Evolutionary conservation across 2,797 vertebrate species (phyloP).

Genomic region (Crossoptilon crossoptilon): DNA sequence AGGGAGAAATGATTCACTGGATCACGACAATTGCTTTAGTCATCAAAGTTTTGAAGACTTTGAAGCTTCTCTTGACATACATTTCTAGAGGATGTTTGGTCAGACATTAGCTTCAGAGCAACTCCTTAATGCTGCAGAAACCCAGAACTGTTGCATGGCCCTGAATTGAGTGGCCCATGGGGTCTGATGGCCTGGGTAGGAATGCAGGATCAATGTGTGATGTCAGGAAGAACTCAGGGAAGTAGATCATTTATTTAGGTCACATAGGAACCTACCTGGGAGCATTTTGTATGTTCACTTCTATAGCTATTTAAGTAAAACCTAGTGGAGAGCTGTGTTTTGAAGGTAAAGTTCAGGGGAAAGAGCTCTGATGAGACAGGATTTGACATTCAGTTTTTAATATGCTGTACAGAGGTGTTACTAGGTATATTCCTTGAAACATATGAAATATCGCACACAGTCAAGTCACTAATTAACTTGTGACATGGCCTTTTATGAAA

Average conservation of each 20-base stretch:
- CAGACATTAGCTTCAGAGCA: neutral
- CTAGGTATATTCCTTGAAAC: neutral
- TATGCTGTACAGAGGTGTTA: neutral
- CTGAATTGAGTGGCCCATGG: neutral
- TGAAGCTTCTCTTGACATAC: neutral
- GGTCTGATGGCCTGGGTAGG: neutral
- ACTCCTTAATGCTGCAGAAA: neutral
- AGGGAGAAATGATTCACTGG: neutral
- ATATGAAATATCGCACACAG: neutral
- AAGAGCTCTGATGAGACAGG: neutral
- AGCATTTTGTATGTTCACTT: neutral
- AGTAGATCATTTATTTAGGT: neutral
- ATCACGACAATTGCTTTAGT: neutral
- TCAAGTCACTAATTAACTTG: neutral
- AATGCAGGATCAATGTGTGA: neutral
- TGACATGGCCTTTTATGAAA: neutral
- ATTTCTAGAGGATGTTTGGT: neutral
- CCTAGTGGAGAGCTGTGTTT: neutral
- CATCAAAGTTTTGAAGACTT: neutral
- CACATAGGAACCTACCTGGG: neutral
- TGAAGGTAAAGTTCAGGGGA: neutral
- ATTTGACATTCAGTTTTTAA: neutral
- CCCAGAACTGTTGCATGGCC: neutral
- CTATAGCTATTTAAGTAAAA: neutral
- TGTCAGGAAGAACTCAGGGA: neutral